Evolutionary conservation across 2,797 vertebrate genomes (phyloP).

Genomic region (Toxotes lorentzi): DNA sequence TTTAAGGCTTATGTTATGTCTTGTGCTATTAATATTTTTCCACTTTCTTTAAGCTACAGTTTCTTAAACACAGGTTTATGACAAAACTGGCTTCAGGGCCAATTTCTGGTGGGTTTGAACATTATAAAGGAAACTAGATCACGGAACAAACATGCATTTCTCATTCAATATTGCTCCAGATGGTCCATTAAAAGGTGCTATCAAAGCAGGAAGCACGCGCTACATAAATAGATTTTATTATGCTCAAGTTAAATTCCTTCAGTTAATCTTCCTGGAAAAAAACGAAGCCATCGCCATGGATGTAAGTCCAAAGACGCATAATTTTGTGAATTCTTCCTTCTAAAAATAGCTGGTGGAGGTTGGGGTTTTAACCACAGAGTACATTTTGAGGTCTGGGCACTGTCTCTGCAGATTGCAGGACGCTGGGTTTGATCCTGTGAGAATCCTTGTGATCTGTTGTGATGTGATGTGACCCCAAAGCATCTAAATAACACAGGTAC

Average conservation of each 20-base stretch:
- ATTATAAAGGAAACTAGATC: conserved; percentile 45
- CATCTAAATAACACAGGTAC: conserved; percentile 60
- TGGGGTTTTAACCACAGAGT: conserved; percentile 78
- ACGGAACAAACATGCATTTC: conserved; percentile 51
- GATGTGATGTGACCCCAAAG: conserved; percentile 62
- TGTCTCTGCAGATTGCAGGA: conserved; percentile 74
- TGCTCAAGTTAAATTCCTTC: conserved; percentile 62
- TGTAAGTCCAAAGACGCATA: conserved; percentile 73
- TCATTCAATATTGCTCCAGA: conserved; percentile 46
- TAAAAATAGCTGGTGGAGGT: conserved; percentile 80
- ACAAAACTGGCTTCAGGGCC: conserved; percentile 21
- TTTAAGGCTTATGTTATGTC: conserved; percentile 26
- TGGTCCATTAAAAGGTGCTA: conserved; percentile 52
- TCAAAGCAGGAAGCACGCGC: conserved; percentile 60
- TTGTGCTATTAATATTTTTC: conserved; percentile 47
- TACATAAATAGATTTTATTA: conserved; percentile 74
- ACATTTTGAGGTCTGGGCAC: conserved; percentile 80
- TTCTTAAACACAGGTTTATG: conserved; percentile 41
- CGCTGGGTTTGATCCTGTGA: conserved; percentile 67
- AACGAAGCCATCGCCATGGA: conserved; percentile 37
- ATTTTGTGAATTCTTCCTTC: conserved; percentile 80
- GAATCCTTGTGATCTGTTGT: conserved; percentile 60
- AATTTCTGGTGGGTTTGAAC: conserved; percentile 50
- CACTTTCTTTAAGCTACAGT: conserved; percentile 38
- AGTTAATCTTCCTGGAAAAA: conserved; percentile 71